Evolutionary conservation across 92 coral and sea anemone species (phyloP).

Genomic region (Palythoa caribaeorum): DNA sequence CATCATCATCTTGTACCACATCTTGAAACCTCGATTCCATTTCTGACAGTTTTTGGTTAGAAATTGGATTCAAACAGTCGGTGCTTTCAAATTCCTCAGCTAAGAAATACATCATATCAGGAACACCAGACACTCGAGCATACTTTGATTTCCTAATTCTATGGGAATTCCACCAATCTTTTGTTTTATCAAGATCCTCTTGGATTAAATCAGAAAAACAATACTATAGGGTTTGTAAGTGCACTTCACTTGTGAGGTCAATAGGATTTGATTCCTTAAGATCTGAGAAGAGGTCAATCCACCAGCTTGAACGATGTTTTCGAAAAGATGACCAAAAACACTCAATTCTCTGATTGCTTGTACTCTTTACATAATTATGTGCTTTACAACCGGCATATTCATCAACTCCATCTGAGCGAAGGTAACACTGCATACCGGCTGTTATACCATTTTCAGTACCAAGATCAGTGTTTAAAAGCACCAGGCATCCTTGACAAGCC

Average conservation of each 20-base stretch:
- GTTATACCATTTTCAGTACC: slow-evolving; percentile 27
- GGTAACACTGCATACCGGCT: not conserved
- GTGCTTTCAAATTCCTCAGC: slow-evolving; percentile 65
- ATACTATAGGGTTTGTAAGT: slow-evolving; percentile 74
- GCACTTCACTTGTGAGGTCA: slow-evolving; percentile 70
- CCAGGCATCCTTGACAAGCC: not conserved
- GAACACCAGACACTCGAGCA: slow-evolving; percentile 64
- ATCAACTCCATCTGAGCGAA: slow-evolving; percentile 9
- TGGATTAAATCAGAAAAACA: slow-evolving; percentile 67
- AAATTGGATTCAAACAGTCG: slow-evolving; percentile 46
- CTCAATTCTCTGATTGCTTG: slow-evolving; percentile 26
- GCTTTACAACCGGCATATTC: not conserved
- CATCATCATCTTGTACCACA: slow-evolving; percentile 22
- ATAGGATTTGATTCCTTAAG: slow-evolving; percentile 71
- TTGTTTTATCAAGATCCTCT: slow-evolving; percentile 66
- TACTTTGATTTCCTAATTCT: slow-evolving; percentile 76
- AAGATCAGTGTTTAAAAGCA: not conserved
- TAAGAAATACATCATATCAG: slow-evolving; percentile 74
- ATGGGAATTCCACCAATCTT: slow-evolving; percentile 74
- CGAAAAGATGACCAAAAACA: slow-evolving; percentile 1
- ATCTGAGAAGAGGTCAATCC: slow-evolving; percentile 76
- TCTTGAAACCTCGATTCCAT: slow-evolving; percentile 49
- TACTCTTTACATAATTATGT: not conserved
- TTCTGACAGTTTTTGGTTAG: slow-evolving; percentile 54
- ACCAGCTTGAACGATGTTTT: slow-evolving; percentile 62